phyloP scores from a whole-genome alignment of 2,113 vertebrate species.

The Engraulis encrasicolus region DNA sequence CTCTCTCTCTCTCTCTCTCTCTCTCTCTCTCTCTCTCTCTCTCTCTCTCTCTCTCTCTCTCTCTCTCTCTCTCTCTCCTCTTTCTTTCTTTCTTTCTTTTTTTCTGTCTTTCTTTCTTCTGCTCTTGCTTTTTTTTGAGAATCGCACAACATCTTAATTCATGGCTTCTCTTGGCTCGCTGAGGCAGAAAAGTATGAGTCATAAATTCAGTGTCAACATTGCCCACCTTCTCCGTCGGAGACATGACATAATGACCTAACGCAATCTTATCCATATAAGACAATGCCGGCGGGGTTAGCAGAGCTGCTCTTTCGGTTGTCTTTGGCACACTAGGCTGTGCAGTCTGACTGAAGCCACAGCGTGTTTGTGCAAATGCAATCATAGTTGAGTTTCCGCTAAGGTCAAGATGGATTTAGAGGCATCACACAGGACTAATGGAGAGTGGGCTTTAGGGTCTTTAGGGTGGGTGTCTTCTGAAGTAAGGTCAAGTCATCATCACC shows the following conservation, averaged over 20 bases:
- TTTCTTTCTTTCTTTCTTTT: neutral
- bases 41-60: neutral
- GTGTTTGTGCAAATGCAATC: neutral
- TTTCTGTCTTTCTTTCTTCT: neutral
- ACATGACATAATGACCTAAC: neutral
- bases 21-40: neutral
- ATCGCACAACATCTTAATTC: slow-evolving; percentile 16
- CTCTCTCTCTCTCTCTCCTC: neutral
- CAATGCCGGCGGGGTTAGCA: neutral
- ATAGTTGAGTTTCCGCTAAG: neutral
- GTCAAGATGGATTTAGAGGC: neutral
- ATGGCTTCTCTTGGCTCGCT: slow-evolving; percentile 2
- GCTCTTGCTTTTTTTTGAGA: too few species aligned
- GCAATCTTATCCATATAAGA: slow-evolving; percentile 16
- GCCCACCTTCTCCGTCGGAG: neutral
- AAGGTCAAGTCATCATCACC: neutral
- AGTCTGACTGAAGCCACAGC: neutral
- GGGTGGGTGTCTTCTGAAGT: neutral
- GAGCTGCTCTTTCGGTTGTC: neutral
- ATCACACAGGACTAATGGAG: neutral
- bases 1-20: neutral
- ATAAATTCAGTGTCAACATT: slow-evolving; percentile 19
- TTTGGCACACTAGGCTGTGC: neutral
- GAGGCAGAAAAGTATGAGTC: neutral
- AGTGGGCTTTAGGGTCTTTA: neutral